Evolutionary conservation across 2,113 vertebrate species (phyloP).

Genomic region (Galbula dea): DNA sequence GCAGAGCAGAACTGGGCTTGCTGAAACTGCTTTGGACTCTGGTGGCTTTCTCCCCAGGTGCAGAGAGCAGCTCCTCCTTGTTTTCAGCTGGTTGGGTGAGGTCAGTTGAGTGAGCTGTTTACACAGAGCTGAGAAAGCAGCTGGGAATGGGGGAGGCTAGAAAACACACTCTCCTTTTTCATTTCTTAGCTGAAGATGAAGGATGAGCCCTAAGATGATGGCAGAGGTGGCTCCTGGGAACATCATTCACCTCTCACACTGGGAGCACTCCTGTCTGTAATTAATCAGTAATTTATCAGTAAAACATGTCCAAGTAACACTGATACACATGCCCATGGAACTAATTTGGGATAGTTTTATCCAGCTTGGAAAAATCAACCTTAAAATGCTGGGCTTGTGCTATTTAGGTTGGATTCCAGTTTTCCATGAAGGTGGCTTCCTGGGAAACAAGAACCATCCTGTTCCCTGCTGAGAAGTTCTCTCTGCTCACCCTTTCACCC

Average conservation of each 20-base stretch:
- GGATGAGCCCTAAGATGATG: not conserved
- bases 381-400: not conserved
- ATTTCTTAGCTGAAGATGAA: not conserved
- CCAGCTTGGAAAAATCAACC: not conserved
- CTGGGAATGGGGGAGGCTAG: not conserved
- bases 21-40: not conserved
- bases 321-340: no score
- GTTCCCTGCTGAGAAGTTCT: not conserved
- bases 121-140: not conserved
- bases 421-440: not conserved
- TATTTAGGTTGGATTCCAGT: not conserved
- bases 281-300: not conserved
- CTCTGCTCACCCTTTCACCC: not conserved
- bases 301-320: not conserved
- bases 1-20: not conserved
- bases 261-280: not conserved
- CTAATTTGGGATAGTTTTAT: not conserved
- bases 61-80: not conserved
- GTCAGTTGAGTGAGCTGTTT: not conserved
- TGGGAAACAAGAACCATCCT: not conserved
- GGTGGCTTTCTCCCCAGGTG: not conserved
- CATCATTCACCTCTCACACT: no score
- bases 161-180: not conserved
- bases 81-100: not conserved
- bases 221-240: not conserved